Percentiles rank a stretch among this genome's conserved stretches.
Evolutionary conservation across 2,888 invertebrate species (phyloP).

Genomic region (Pocota personata): DNA sequence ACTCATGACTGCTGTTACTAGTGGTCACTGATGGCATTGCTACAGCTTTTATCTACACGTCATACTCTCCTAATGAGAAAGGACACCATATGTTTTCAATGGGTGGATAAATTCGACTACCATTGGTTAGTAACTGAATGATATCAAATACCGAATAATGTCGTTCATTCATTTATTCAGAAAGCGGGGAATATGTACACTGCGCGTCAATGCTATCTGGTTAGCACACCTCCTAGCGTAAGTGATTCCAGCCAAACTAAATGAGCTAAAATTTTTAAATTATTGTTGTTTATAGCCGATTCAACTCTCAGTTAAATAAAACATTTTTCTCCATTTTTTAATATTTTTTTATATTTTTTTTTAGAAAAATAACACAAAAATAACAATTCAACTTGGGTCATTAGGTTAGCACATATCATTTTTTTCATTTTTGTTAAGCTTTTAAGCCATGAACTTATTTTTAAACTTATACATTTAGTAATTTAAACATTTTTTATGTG

Average conservation of each 20-base stretch:
- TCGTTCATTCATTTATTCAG: no score
- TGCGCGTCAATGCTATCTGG: no score
- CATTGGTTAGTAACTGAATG: no score
- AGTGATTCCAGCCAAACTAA: constrained; percentile 4
- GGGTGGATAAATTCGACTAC: no score
- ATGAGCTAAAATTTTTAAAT: neutral
- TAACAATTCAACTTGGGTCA: neutral
- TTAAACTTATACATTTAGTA: neutral
- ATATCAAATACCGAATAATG: no score
- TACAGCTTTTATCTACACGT: no score
- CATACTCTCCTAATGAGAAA: no score
- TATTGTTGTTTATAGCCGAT: neutral
- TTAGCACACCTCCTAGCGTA: neutral
- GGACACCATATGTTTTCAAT: no score
- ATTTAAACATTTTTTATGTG: no score
- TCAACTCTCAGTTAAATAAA: neutral
- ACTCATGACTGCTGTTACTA: no score
- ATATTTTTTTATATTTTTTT: constrained; percentile 11
- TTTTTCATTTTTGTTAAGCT: neutral
- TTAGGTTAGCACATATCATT: neutral
- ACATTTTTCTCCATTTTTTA: neutral
- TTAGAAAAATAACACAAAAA: neutral
- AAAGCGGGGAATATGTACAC: no score
- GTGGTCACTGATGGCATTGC: no score
- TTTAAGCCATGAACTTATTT: neutral